Evolutionary conservation across 2,797 vertebrate species (phyloP).

Genomic region (Enteromius anoplus): DNA sequence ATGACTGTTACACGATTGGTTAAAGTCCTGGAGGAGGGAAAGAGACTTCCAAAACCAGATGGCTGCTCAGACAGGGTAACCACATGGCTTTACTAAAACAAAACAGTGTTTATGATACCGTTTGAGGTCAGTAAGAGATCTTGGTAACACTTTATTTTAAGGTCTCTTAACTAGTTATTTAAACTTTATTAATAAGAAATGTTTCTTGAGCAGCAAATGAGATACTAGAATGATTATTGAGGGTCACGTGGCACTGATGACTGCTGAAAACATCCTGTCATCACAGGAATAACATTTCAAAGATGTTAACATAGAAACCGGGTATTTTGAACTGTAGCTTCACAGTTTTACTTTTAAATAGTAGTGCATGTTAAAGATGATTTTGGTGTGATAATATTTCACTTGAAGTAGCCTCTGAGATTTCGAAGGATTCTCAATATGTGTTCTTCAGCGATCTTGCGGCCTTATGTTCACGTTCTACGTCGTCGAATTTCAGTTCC

Average conservation of each 20-base stretch:
- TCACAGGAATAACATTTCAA: not conserved
- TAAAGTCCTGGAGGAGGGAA: constrained; percentile 82
- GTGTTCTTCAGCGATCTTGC: too few relatives aligned
- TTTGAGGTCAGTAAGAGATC: not conserved
- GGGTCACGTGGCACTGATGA: not conserved
- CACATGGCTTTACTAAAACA: not conserved
- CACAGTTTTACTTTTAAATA: not conserved
- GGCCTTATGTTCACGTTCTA: too few relatives aligned
- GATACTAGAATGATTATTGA: not conserved
- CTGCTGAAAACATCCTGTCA: not conserved
- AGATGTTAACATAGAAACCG: not conserved
- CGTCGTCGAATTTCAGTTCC: too few relatives aligned
- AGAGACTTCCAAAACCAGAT: constrained; percentile 84
- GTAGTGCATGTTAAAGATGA: not conserved
- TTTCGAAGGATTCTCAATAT: too few relatives aligned
- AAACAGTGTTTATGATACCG: not conserved
- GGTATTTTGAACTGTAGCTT: not conserved
- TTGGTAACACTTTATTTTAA: too few relatives aligned
- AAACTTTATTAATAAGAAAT: not conserved
- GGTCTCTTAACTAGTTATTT: not conserved
- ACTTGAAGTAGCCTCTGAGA: not conserved
- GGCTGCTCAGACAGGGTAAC: constrained; percentile 78
- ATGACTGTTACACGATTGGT: constrained; percentile 93
- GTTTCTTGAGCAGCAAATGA: not conserved
- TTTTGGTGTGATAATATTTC: not conserved